Conservation (phyloP, 2,888 invertebrate genomes). For the Phania funesta region DNA sequence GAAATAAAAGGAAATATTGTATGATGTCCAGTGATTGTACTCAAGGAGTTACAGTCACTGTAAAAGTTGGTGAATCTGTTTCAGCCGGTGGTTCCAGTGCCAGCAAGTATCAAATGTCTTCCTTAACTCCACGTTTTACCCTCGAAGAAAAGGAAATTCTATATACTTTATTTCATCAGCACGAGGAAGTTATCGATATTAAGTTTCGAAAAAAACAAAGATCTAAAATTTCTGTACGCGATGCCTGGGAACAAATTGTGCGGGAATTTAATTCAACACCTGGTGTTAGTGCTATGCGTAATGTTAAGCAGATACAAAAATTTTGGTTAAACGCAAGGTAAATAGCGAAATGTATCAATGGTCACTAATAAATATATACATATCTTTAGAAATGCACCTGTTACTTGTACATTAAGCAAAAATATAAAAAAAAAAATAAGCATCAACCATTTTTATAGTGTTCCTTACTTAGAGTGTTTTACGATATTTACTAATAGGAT, state of each 20-base stretch:
- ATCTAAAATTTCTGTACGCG: constrained; percentile 77
- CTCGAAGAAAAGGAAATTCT: constrained; percentile 79
- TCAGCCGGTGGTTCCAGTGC: constrained; percentile 49
- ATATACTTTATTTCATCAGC: constrained; percentile 76
- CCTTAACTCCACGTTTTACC: constrained; percentile 78
- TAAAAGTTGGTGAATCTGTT: constrained; percentile 55
- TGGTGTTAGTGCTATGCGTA: constrained; percentile 75
- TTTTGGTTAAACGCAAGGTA: constrained; percentile 80
- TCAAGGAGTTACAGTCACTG: constrained; percentile 53
- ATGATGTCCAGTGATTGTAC: constrained; percentile 65
- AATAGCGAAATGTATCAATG: constrained; percentile 11
- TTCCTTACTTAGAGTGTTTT: neutral
- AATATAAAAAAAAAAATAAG: neutral
- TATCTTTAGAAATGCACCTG: constrained; percentile 59
- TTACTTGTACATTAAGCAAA: constrained; percentile 51
- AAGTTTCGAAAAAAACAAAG: constrained; percentile 78
- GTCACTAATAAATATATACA: neutral
- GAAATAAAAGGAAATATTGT: constrained; percentile 5
- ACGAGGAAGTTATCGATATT: constrained; percentile 80
- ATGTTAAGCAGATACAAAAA: constrained; percentile 80
- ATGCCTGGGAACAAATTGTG: constrained; percentile 79
- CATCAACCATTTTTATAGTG: neutral
- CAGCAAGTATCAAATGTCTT: constrained; percentile 57
- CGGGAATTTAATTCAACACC: constrained; percentile 78
- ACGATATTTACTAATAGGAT: too few relatives aligned